phyloP scores from a whole-genome alignment of 2,888 invertebrate genomes.

The Eupeodes luniger region DNA sequence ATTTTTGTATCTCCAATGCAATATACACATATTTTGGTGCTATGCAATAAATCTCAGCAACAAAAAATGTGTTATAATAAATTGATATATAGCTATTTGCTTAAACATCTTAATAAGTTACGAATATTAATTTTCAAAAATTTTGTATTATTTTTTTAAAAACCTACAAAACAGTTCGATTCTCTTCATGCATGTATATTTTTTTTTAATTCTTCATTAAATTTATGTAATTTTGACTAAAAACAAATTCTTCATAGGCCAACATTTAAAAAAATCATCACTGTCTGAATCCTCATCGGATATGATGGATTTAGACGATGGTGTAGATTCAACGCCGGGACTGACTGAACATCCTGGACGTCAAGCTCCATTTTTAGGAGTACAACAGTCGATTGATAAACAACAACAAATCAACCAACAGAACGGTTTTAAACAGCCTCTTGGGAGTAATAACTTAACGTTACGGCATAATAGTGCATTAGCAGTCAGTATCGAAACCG shows the following conservation, averaged over 20 bases:
- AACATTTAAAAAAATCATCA: conserved; percentile 94
- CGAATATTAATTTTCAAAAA: too few species aligned
- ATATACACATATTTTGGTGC: too few species aligned
- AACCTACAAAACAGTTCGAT: too few species aligned
- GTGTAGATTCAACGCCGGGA: conserved; percentile 86
- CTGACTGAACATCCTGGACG: conserved; percentile 84
- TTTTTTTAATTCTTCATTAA: conserved; percentile 23
- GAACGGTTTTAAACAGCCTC: conserved; percentile 80
- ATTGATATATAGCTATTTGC: too few species aligned
- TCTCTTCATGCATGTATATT: too few species aligned
- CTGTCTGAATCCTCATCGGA: conserved; percentile 95
- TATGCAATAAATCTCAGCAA: too few species aligned
- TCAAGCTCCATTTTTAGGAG: conserved; percentile 84
- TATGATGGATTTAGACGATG: conserved; percentile 96
- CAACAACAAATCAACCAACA: conserved; percentile 82
- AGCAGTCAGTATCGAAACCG: conserved; percentile 96
- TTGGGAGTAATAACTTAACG: conserved; percentile 87
- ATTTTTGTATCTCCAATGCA: too few species aligned
- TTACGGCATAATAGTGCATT: conserved; percentile 92
- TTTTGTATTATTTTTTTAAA: too few species aligned
- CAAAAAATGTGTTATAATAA: too few species aligned
- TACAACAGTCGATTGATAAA: conserved; percentile 82
- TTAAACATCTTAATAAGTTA: too few species aligned
- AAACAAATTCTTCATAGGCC: conserved; percentile 87
- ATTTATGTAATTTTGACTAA: not conserved